Conservation (phyloP, 2,888 invertebrate species). For the Dasypogon diadema region DNA sequence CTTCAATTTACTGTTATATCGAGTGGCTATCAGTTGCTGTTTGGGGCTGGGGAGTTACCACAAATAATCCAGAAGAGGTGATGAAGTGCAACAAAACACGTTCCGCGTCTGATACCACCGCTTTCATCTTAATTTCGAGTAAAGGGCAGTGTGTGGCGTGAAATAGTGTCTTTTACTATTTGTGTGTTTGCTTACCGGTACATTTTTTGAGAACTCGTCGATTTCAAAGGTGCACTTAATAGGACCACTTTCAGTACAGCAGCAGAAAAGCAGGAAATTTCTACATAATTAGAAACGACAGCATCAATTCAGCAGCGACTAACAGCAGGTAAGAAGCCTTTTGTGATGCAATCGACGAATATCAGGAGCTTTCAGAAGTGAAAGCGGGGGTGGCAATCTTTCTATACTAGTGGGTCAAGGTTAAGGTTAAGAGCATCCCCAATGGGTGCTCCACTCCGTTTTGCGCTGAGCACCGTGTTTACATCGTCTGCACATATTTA, state of each 20-base stretch:
- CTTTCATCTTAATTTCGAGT: background rate
- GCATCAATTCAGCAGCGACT: background rate
- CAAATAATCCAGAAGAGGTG: conserved; percentile 3
- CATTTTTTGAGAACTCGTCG: background rate
- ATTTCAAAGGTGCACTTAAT: background rate
- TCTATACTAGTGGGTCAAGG: conserved; percentile 37
- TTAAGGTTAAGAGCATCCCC: conserved; percentile 45
- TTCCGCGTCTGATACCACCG: background rate
- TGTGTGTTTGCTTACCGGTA: background rate
- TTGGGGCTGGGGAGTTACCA: conserved; percentile 14
- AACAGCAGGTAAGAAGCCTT: conserved; percentile 29
- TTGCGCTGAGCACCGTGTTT: background rate
- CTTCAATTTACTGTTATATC: conserved; percentile 40
- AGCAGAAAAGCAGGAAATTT: background rate
- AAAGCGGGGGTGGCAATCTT: conserved; percentile 17
- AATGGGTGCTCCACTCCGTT: background rate
- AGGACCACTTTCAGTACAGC: background rate
- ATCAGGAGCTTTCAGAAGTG: conserved; percentile 44
- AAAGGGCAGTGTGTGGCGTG: background rate
- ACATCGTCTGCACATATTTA: conserved; percentile 39
- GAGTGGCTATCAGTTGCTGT: conserved; percentile 11
- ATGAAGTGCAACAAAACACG: conserved; percentile 25
- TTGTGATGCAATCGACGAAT: background rate
- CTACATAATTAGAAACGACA: background rate
- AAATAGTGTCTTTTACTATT: background rate